Conservation (phyloP, 2,888 invertebrate genomes). For the Linnaemya tessellans region DNA sequence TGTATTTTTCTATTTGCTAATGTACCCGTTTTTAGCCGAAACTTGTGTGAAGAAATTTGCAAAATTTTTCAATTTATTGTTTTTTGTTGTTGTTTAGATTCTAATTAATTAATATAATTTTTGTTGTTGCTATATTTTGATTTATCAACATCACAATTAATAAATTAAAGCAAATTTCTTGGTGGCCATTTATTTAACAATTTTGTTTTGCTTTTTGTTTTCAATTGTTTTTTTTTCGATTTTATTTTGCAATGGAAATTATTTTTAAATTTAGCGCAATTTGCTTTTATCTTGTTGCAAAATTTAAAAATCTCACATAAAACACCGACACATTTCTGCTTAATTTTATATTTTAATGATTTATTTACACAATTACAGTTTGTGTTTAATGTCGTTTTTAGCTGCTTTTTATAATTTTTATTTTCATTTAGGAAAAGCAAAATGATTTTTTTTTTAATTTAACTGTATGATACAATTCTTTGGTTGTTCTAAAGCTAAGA, state of each 20-base stretch:
- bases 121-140: constrained; percentile 40
- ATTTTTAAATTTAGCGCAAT: constrained; percentile 10
- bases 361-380: constrained; percentile 33
- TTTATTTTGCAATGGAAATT: constrained; percentile 12
- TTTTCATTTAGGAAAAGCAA: neutral
- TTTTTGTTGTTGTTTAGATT: constrained; percentile 26
- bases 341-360: constrained; percentile 1
- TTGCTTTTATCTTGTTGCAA: constrained; percentile 35
- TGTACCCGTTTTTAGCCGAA: constrained; percentile 80
- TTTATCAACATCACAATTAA: constrained; percentile 51
- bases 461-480: neutral
- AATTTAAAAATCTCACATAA: constrained; percentile 15
- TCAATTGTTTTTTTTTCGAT: neutral
- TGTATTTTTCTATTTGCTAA: constrained; percentile 51
- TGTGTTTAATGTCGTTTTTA: constrained; percentile 25
- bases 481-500: constrained; percentile 19
- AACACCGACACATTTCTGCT: neutral
- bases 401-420: neutral
- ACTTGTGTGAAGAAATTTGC: constrained; percentile 77
- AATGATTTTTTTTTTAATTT: neutral
- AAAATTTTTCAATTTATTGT: constrained; percentile 24
- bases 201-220: neutral
- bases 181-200: neutral
- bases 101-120: constrained; percentile 31
- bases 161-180: constrained; percentile 33